phyloP scores from a whole-genome alignment of 1,140 invertebrate genomes.

The Sycophila sp. region DNA sequence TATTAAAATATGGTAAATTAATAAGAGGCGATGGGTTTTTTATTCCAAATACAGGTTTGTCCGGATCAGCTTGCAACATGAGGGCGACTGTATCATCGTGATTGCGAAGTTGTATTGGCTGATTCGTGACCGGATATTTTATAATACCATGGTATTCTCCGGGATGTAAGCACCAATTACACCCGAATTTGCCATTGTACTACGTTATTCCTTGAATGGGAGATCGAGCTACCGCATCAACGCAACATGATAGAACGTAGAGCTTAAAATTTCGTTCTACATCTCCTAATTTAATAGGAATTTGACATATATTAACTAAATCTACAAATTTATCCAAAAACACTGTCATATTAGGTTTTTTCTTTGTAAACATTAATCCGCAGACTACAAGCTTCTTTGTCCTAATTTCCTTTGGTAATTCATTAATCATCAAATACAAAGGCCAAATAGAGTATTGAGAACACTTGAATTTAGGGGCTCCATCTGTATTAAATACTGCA shows the following conservation, averaged over 20 bases:
- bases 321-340: slow-evolving; percentile 1
- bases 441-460: slow-evolving; percentile 6
- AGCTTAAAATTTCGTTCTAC: background rate
- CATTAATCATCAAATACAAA: background rate
- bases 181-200: slow-evolving; percentile 7
- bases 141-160: background rate
- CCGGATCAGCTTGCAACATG: background rate
- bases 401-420: background rate
- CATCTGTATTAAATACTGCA: slow-evolving; percentile 6
- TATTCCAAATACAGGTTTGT: background rate
- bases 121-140: background rate
- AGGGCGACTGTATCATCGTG: background rate
- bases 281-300: background rate
- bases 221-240: background rate
- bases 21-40: background rate
- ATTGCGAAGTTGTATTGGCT: background rate
- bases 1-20: background rate
- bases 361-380: slow-evolving; percentile 4
- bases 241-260: background rate
- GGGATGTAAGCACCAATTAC: slow-evolving; percentile 1
- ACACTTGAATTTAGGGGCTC: background rate
- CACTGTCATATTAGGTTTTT: slow-evolving; percentile 4
- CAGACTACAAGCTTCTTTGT: background rate
- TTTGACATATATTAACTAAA: background rate
- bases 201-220: background rate